A percentile compares a stretch with the other conserved stretches of the same genome.
Conservation (phyloP, 1,140 invertebrate genomes). For the Micrasema longulum region DNA sequence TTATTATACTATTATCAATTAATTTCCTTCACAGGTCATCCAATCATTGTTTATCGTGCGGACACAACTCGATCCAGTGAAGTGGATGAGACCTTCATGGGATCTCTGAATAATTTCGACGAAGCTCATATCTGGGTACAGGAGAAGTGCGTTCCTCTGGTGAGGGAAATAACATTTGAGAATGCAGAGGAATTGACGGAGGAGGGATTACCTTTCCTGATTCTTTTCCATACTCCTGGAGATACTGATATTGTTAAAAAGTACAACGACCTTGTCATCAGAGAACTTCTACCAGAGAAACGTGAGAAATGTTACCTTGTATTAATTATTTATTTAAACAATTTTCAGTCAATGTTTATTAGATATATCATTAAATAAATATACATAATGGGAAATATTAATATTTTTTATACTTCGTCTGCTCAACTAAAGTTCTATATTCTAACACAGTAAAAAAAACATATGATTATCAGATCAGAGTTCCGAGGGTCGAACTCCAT, state of each 20-base stretch:
- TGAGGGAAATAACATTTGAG: conserved; percentile 97
- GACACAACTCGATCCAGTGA: conserved; percentile 83
- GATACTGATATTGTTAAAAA: conserved; percentile 89
- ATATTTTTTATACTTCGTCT: too few species aligned
- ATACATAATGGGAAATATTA: too few species aligned
- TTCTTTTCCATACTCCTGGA: conserved; percentile 92
- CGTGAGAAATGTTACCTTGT: conserved; percentile 78
- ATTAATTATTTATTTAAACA: too few species aligned
- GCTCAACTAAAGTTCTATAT: too few species aligned
- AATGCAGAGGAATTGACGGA: conserved; percentile 99
- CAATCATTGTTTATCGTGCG: conserved; percentile 85
- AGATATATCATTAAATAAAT: too few species aligned
- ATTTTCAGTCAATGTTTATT: too few species aligned
- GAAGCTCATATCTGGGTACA: conserved; percentile 88
- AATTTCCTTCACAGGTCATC: conserved; percentile 71
- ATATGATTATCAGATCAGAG: too few species aligned
- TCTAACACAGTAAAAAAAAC: too few species aligned
- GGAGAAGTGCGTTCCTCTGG: conserved; percentile 88
- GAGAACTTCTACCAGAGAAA: conserved; percentile 88
- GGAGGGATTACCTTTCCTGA: conserved; percentile 98
- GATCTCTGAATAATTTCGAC: conserved; percentile 79
- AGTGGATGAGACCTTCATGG: conserved; percentile 83
- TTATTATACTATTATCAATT: conserved; percentile 27
- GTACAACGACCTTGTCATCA: conserved; percentile 86
- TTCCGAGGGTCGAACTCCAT: too few species aligned